Base-by-base conservation (phyloP, 2,888 invertebrate species). In the Drepana falcataria region DNA sequence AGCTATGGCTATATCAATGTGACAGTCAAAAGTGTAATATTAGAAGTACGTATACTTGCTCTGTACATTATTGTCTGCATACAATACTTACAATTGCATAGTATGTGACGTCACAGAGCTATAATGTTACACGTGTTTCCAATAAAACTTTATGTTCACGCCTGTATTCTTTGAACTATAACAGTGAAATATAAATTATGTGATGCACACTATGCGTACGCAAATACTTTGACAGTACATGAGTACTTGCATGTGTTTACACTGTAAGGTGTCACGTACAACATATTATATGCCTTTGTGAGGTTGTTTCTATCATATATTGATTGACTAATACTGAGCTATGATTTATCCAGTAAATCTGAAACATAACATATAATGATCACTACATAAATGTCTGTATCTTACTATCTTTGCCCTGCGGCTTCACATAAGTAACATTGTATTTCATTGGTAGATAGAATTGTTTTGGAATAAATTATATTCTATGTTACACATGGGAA, bases 101-200 rank as follows among this genome's bases (percentile, higher is more conserved):
- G 55, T 62, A 56, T 55, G 58, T 70, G 70, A 72, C 78, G 75
- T 82, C 75, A 79, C 66, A 61, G 59, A 66, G 61, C 69, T 66
- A 74, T 83, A 73, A 79, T 65, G 57, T 73, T 87, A 83, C 87
- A 88, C 89, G 89, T 88, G 89, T 87, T 79, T 69, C 69, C 68
- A 79, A 90, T 90, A 87, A 90, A 87, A 78, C 72, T 86, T 87
- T 85, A 87, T 87, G 85, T 77, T 77, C 80, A 81, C 80, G 82
- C 82, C 71, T 80, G 72, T 71, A 77, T 81, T 82, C 75, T 79
- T 79, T 74, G 78, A 77, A 77, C 79, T 69, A 83, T 87, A 87
- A 86, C 80, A 85, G 77, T 81, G 70, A 80, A 81, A 74, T 82
- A 83, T 85, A 87, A 21, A 21, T 21, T 84, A 87, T 83, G 82